These are phyloP conservation scores for Lamprotornis superbus DNA, from an alignment of 2,113 vertebrate species.

Conservation along the genomic window DNA sequence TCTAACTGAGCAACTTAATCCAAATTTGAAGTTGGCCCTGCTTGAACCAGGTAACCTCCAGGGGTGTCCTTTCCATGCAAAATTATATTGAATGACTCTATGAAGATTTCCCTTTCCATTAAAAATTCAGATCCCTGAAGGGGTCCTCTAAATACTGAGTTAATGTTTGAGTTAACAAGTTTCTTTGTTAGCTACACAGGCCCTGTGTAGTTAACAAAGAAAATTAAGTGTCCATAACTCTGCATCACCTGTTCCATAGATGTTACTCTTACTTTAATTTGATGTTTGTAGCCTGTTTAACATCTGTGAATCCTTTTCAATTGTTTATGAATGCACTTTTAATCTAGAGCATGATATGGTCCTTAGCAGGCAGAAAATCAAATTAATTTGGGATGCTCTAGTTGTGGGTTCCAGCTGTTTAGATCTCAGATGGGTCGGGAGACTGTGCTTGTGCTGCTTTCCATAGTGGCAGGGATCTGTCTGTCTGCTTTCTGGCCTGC, in stretches of 20 bases:
- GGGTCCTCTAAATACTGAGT: background rate
- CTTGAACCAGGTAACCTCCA: background rate
- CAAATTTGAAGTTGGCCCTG: background rate
- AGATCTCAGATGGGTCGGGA: fast-evolving
- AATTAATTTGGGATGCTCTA: background rate
- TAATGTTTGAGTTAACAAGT: background rate
- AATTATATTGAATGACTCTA: background rate
- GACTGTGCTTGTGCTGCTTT: background rate
- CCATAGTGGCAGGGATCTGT: background rate
- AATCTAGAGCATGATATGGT: background rate
- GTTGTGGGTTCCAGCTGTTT: background rate
- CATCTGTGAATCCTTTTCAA: background rate
- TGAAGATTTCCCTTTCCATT: background rate
- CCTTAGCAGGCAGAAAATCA: background rate
- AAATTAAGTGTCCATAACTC: background rate
- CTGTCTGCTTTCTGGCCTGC: background rate
- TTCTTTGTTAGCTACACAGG: background rate
- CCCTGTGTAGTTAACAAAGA: background rate
- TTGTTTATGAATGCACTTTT: background rate
- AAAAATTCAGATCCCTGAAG: background rate
- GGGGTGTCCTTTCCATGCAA: background rate
- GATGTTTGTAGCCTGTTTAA: background rate
- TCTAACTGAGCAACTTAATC: background rate
- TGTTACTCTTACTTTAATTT: background rate
- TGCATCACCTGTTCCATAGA: background rate